phyloP scores from a whole-genome alignment of 2,113 vertebrate species.

The Phaethon lepturus region DNA sequence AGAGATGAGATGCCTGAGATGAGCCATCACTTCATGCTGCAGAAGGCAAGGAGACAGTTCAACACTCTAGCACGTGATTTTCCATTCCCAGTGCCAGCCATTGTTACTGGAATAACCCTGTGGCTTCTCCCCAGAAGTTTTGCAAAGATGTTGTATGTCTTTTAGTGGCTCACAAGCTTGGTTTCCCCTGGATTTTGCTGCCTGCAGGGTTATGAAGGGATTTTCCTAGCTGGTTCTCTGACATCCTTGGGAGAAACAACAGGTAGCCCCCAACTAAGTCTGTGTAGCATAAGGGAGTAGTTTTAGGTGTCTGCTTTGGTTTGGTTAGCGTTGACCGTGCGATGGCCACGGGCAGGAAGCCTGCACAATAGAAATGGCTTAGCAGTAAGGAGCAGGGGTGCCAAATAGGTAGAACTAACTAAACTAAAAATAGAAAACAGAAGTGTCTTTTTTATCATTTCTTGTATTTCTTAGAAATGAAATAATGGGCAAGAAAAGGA shows the following conservation, averaged over 20 bases:
- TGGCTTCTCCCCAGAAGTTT: conserved; percentile 30
- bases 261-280: neutral
- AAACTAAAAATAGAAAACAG: neutral
- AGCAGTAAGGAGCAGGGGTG: neutral
- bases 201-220: neutral
- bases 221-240: conserved; percentile 58
- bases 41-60: conserved; percentile 49
- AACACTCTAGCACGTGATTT: conserved; percentile 39
- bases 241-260: conserved; percentile 34
- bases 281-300: neutral
- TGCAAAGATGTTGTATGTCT: conserved; percentile 15
- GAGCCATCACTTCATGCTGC: conserved; percentile 25
- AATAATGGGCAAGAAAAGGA: neutral
- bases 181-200: conserved; percentile 42
- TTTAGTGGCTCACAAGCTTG: conserved; percentile 18
- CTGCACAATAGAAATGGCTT: neutral
- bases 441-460: neutral
- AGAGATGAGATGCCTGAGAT: conserved; percentile 4
- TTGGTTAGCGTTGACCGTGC: conserved; percentile 17
- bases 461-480: neutral
- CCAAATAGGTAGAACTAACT: neutral
- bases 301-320: conserved; percentile 24
- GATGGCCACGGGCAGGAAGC: neutral
- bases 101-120: neutral
- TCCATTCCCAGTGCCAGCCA: conserved; percentile 55